phyloP scores from a whole-genome alignment of 2,888 invertebrate species.

The Crepidodera aurea region DNA sequence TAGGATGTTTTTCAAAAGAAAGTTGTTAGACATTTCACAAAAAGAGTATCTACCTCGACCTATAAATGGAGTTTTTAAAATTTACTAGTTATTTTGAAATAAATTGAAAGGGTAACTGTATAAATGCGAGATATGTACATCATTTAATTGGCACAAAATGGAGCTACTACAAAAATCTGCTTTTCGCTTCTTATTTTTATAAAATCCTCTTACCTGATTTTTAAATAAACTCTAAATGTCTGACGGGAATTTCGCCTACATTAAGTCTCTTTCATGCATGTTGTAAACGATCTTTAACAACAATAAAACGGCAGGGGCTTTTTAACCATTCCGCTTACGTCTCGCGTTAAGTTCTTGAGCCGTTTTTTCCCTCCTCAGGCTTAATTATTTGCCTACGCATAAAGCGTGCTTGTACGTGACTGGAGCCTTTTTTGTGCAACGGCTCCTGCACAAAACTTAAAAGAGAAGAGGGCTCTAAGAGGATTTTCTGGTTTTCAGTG shows the following conservation, averaged over 20 bases:
- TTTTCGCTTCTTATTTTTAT: too few relatives aligned
- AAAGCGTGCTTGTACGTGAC: constrained; percentile 24
- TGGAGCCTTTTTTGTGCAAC: constrained; percentile 13
- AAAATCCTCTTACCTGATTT: neutral
- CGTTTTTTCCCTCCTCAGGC: constrained; percentile 14
- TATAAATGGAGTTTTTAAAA: too few relatives aligned
- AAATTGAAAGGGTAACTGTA: too few relatives aligned
- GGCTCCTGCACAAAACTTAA: constrained; percentile 12
- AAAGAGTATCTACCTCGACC: too few relatives aligned
- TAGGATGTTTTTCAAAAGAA: too few relatives aligned
- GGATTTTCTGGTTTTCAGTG: constrained; percentile 4
- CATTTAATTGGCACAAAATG: too few relatives aligned
- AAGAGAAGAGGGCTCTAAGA: neutral
- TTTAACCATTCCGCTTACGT: constrained; percentile 22
- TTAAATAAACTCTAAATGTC: neutral
- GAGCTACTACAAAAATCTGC: too few relatives aligned
- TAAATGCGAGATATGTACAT: too few relatives aligned
- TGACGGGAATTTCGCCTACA: neutral
- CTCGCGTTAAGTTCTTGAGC: constrained; percentile 21
- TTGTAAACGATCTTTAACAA: constrained; percentile 12
- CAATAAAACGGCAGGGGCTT: constrained; percentile 7
- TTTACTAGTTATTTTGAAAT: too few relatives aligned
- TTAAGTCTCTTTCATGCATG: constrained; percentile 2
- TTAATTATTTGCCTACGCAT: constrained; percentile 29
- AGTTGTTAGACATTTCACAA: too few relatives aligned